These are phyloP conservation scores for Mugil cephalus DNA, from an alignment of 2,113 vertebrate species.

Conservation along the genomic window DNA sequence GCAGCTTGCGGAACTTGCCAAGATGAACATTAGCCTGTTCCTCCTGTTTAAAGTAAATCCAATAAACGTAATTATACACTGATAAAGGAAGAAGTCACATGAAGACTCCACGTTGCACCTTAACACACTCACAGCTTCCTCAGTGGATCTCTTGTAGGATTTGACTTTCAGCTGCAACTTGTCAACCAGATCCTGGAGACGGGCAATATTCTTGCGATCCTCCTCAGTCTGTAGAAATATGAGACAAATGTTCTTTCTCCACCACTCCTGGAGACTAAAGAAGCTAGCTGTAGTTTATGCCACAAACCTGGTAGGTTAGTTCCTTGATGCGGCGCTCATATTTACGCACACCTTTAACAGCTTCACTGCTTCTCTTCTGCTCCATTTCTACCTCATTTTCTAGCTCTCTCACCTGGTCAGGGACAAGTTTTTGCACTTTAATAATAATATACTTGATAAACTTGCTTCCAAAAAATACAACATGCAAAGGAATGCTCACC, in stretches of 20 bases:
- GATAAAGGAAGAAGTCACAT: neutral
- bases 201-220: conserved; percentile 88
- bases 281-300: fast-evolving
- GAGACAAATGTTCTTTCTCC: neutral
- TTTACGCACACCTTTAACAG: conserved; percentile 85
- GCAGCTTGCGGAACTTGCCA: conserved; percentile 83
- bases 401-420: conserved; percentile 80
- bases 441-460: neutral
- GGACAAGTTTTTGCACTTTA: neutral
- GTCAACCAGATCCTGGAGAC: conserved; percentile 91
- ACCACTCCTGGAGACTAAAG: neutral
- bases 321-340: conserved; percentile 85
- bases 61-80: neutral
- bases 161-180: conserved; percentile 93
- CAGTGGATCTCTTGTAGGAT: conserved; percentile 89
- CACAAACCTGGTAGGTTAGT: conserved; percentile 82
- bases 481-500: conserved; percentile 59
- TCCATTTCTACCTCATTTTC: conserved; percentile 84
- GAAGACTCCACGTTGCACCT: neutral
- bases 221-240: conserved; percentile 85
- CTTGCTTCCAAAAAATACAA: neutral
- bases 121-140: conserved; percentile 85
- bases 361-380: conserved; percentile 80
- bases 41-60: conserved; percentile 71
- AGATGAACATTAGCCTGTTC: conserved; percentile 85